A percentile compares a stretch with the other conserved stretches of the same genome.
Evolutionary conservation across 53 echinoderm and acorn worm species (phyloP).

Genomic region (Paelopatides confundens): DNA sequence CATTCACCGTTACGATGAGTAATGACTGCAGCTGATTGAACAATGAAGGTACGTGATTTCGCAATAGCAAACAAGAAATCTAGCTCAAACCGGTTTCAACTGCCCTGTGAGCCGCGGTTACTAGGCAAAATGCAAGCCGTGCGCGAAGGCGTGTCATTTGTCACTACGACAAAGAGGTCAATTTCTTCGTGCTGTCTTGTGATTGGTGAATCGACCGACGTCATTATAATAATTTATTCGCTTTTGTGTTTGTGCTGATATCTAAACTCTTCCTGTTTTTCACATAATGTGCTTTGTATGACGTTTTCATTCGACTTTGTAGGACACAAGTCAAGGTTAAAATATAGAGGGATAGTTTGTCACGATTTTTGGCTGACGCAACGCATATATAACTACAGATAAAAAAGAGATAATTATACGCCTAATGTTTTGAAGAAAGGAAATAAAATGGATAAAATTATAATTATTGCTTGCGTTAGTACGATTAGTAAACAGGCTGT

Average conservation of each 20-base stretch:
- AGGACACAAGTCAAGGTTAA: no score
- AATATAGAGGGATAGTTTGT: no score
- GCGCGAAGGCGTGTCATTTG: not conserved
- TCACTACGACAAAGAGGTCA: not conserved
- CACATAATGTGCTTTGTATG: not conserved
- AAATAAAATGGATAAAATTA: no score
- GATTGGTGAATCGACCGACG: not conserved
- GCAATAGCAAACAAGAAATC: conserved; percentile 7
- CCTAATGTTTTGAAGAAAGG: no score
- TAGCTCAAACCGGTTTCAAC: conserved; percentile 24
- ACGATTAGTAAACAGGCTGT: no score
- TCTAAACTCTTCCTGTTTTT: not conserved
- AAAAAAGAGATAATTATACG: no score
- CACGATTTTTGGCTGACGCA: no score
- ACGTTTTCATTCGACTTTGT: no score
- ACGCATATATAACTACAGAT: no score
- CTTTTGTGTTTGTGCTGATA: no score
- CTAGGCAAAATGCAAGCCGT: not conserved
- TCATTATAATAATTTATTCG: conserved; percentile 18
- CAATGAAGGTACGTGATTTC: not conserved
- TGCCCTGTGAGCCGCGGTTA: not conserved
- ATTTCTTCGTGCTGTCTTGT: not conserved
- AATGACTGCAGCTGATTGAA: not conserved
- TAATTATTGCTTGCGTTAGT: no score
- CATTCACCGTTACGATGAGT: no score